Base-by-base conservation (phyloP, 2,797 vertebrate genomes). In the Phrynocephalus vlangalii region DNA sequence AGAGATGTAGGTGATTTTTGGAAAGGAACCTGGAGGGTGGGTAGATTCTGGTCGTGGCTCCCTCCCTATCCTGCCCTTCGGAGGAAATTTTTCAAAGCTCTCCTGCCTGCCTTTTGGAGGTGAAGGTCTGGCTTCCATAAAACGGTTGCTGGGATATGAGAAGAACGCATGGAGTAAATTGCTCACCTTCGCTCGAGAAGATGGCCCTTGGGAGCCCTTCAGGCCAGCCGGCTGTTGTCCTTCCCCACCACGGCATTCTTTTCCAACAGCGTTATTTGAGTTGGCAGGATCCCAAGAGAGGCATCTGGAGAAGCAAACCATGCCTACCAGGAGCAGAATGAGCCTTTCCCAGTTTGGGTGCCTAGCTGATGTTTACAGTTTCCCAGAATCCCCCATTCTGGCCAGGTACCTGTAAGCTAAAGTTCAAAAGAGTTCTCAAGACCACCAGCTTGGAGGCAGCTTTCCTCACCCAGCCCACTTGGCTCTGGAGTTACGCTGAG, bases 121-220 rank as follows among this genome's bases (percentile, higher is more conserved):
- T 77, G 67, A 73, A 85, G 73, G 77, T 77, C 63, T 68, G 79
- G 60, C 79, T 82, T 68, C 77, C 82, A n/a, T 77, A 56, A 87
- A 82, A 82, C 68, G 80, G 86, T 75, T 82, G n/a, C 79, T 9
- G n/a, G 80, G 72, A 76, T 87, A 68, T 82, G 56, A 82, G 63
- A 82, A 48, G 38, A 44, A 44, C 38, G 38, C 38, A 44, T 44
- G 38, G 38, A 44, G 38, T 44, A 44, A 44, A 44, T 44, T 44
- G 38, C 38, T 44, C 38, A 44, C 38, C 38, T 44, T 44, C 82
- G 79, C 79, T 9, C 26, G 15, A 26, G 52, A 75, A 81, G 82
- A 72, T 71, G 44, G 72, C 83, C 76, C 75, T 67, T 26, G 60
- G 28, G 73, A 56, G 52, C 28, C 52, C 52, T 11, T 44, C 50